Percentiles rank a stretch among this genome's conserved stretches.
Conservation (phyloP, 1,140 invertebrate genomes). For the Drosophila ironensis region DNA sequence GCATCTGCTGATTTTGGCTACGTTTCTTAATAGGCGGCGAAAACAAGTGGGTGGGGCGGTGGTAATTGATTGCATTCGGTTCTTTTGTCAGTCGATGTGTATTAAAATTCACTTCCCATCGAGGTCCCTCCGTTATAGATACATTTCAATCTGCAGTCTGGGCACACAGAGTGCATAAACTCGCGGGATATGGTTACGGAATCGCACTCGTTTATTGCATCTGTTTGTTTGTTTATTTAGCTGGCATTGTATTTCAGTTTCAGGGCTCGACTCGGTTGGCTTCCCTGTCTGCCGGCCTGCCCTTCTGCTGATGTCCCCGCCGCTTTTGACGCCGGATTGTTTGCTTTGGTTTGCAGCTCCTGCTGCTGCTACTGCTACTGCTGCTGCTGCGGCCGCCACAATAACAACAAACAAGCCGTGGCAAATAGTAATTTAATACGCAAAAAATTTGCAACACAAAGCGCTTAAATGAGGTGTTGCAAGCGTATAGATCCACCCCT, state of each 20-base stretch:
- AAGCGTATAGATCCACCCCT: conserved; percentile 47
- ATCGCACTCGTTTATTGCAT: conserved; percentile 45
- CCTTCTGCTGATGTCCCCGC: too few relatives aligned
- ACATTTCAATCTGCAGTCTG: conserved; percentile 59
- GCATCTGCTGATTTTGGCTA: background rate
- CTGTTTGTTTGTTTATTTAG: conserved; percentile 73
- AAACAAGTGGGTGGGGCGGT: conserved; percentile 2
- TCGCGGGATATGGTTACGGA: conserved; percentile 8
- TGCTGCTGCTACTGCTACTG: conserved; percentile 29
- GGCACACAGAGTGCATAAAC: background rate
- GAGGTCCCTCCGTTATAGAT: conserved; percentile 38
- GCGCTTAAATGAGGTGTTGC: conserved; percentile 78
- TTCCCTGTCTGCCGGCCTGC: conserved; percentile 6
- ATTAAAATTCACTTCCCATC: conserved; percentile 20
- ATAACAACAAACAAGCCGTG: conserved; percentile 49
- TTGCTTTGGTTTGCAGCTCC: conserved; percentile 44
- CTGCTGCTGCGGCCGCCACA: background rate
- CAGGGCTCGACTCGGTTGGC: conserved; percentile 46
- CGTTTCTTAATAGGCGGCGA: conserved; percentile 4
- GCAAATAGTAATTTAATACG: conserved; percentile 76
- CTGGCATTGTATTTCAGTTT: conserved; percentile 66
- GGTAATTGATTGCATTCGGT: conserved; percentile 29
- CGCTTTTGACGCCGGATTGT: conserved; percentile 34
- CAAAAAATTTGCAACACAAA: conserved; percentile 71
- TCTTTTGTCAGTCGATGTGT: conserved; percentile 16